phyloP scores from a whole-genome alignment of 2,113 vertebrate genomes.

The Anolis carolinensis region DNA sequence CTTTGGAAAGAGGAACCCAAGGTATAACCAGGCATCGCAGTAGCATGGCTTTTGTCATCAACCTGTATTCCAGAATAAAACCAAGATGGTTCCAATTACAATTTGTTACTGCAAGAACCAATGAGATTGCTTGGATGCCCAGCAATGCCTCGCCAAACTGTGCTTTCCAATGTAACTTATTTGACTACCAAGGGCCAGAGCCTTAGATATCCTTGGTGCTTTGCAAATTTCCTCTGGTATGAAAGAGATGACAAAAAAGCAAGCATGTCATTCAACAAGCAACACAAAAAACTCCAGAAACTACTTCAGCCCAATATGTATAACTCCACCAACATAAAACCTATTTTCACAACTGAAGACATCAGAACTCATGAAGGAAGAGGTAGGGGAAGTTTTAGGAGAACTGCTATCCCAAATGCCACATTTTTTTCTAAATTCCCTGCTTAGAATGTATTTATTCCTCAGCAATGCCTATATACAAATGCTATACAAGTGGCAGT shows the following conservation, averaged over 20 bases:
- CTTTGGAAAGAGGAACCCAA: background rate
- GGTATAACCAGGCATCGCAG: background rate
- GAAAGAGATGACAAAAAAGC: background rate
- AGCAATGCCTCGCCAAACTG: background rate
- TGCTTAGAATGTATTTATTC: rapidly evolving
- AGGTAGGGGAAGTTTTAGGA: background rate
- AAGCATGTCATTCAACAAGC: rapidly evolving
- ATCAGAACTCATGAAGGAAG: rapidly evolving
- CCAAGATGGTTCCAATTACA: background rate
- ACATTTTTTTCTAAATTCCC: background rate
- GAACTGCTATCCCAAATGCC: background rate
- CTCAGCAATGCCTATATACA: background rate
- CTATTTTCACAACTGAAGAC: background rate
- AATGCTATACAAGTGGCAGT: background rate
- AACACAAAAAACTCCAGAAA: background rate
- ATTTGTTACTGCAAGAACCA: background rate
- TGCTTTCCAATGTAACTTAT: background rate
- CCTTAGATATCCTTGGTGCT: too few relatives aligned
- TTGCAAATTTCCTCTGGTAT: rapidly evolving
- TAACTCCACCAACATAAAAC: rapidly evolving
- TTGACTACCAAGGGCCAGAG: background rate
- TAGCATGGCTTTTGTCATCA: background rate
- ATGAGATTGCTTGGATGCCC: background rate
- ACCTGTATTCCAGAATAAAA: background rate
- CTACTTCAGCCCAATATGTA: background rate